Conservation (phyloP, 2,797 vertebrate genomes). For the Muscicapa comitata region DNA sequence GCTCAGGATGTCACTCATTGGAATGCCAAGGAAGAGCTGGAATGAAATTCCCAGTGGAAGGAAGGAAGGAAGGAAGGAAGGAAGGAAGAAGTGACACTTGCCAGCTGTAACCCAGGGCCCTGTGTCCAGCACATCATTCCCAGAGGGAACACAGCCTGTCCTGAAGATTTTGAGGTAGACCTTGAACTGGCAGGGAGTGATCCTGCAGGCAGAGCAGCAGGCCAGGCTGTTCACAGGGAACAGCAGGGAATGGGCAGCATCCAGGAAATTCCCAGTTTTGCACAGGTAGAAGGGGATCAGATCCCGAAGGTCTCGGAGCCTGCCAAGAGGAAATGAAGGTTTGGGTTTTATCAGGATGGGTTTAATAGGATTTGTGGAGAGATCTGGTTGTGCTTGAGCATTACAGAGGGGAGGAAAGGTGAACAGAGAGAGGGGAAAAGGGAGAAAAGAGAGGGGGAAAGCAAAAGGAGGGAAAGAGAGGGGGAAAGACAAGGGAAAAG, state of each 20-base stretch:
- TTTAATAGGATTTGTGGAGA: rapidly evolving
- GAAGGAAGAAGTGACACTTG: background rate
- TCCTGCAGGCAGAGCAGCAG: constrained; percentile 26
- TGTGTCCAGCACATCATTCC: background rate
- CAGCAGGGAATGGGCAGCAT: background rate
- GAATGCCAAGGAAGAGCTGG: background rate
- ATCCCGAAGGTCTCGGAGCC: constrained; percentile 32
- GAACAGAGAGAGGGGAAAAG: too few species aligned
- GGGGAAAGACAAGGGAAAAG: background rate
- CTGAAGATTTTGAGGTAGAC: constrained; percentile 64
- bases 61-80: too few species aligned
- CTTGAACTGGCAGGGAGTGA: background rate
- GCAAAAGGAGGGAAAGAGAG: background rate
- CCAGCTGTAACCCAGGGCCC: constrained; percentile 19
- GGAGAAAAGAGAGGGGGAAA: background rate
- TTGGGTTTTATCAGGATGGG: background rate
- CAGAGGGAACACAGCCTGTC: constrained; percentile 33
- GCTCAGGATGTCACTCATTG: background rate
- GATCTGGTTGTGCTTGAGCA: background rate
- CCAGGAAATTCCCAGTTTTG: constrained; percentile 44
- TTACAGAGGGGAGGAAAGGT: too few species aligned
- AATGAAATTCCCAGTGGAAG: background rate
- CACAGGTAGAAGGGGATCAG: constrained; percentile 63
- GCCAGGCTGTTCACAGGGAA: background rate
- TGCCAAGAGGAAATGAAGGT: background rate